Evolutionary conservation across 1,140 invertebrate genomes (phyloP), one percentile per base, ranked within the genome.

Genomic region (Bradysia coprophila): DNA sequence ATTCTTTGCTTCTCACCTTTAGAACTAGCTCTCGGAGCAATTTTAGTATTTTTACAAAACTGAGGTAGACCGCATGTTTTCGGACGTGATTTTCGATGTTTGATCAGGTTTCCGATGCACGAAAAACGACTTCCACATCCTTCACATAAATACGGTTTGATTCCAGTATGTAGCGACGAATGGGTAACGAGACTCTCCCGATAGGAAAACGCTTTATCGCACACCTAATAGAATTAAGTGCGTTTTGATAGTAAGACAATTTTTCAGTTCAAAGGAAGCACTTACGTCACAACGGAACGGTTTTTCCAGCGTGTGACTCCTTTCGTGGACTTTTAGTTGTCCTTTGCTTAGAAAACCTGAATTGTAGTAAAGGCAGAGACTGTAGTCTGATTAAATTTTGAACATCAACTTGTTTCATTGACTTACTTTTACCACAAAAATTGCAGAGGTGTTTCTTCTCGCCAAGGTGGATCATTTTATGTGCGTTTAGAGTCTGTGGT

Each of bases 151-250:
- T 56, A 63, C 9, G 63, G 61, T 41, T 63, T 56, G n/a, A 57
- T 50, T 45, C 66, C 65, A n/a, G 66, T 65, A 43, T 68, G 66
- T n/a, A 68, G 49, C 4, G 64, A 56, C 45, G 62, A 63, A 47
- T 68, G 66, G 15, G 64, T 68, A 20, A 66, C 52, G 24, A 68
- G 44, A 40, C 62, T 65, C 45, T 66, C 63, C 21, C 66, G 53
- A 46, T 68, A 64, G 8, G 64, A 63, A 56, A 70, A 70, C 20
- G 63, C 65, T 50, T 67, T 67, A 19, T 58, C 55, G 53, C 72
- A 75, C 2, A 68, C 53, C 46, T 59, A 47, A 21, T 36, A 11
- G 38, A 11, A 22, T 9, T 20, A 40, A 9, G 21, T 21, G 18
- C 4, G 19, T 40, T 20, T 21, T 13, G 15, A 21, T 21, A 5